phyloP scores from a whole-genome alignment of 1,140 invertebrate species.

The Aphidius ervi region DNA sequence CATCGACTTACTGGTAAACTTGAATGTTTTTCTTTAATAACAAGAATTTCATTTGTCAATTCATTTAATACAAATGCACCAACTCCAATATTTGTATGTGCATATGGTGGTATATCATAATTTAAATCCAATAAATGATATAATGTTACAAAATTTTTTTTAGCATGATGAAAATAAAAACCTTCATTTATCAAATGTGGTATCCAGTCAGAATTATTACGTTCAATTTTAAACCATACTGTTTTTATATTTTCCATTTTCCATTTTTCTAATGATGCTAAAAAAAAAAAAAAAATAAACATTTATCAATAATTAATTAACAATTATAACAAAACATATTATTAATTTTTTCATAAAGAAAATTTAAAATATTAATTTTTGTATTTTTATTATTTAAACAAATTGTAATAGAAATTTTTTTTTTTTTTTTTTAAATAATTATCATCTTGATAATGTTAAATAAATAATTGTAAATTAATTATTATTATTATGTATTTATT shows the following conservation, averaged over 20 bases:
- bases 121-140: slow-evolving; percentile 71
- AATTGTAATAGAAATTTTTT: too few relatives aligned
- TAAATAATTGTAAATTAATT: too few relatives aligned
- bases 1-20: slow-evolving; percentile 54
- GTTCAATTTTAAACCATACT: slow-evolving; percentile 79
- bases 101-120: slow-evolving; percentile 72
- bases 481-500: too few relatives aligned
- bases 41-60: slow-evolving; percentile 65
- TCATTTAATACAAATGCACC: slow-evolving; percentile 81
- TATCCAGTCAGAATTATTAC: slow-evolving; percentile 69
- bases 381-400: neutral
- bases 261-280: slow-evolving; percentile 75
- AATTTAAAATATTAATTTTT: too few relatives aligned
- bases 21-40: slow-evolving; percentile 67
- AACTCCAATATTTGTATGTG: slow-evolving; percentile 84
- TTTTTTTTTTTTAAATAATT: too few relatives aligned
- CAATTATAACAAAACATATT: too few relatives aligned
- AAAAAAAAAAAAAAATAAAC: slow-evolving; percentile 34
- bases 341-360: too few relatives aligned
- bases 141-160: slow-evolving; percentile 72
- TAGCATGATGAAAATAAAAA: slow-evolving; percentile 85
- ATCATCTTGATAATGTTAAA: too few relatives aligned
- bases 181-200: slow-evolving; percentile 73
- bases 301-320: slow-evolving; percentile 4
- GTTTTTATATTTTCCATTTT: slow-evolving; percentile 60